Evolutionary conservation across 2,797 vertebrate genomes (phyloP).

Genomic region (Australoheros facetus): DNA sequence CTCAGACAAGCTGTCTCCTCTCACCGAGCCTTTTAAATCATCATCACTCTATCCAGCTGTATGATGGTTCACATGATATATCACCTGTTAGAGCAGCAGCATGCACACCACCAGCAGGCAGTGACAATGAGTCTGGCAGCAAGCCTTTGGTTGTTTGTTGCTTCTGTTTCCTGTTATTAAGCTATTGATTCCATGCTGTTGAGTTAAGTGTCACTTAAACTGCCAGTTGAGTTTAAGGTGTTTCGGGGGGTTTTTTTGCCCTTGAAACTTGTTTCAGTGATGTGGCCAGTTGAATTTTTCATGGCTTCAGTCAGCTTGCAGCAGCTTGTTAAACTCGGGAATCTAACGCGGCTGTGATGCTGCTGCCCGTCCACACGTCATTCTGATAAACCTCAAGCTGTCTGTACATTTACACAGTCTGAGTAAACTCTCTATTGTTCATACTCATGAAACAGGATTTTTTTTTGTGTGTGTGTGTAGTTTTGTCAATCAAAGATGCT

Average conservation of each 20-base stretch:
- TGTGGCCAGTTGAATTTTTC: slow-evolving; percentile 54
- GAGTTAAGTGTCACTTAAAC: slow-evolving; percentile 64
- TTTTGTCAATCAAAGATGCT: not conserved
- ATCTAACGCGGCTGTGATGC: slow-evolving; percentile 47
- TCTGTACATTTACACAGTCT: slow-evolving; percentile 37
- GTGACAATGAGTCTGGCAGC: slow-evolving; percentile 66
- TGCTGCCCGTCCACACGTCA: slow-evolving; percentile 52
- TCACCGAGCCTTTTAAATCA: slow-evolving; percentile 80
- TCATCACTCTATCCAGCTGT: slow-evolving; percentile 73
- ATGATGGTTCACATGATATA: slow-evolving; percentile 73
- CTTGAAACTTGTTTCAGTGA: slow-evolving; percentile 49
- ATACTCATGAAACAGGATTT: slow-evolving; percentile 6
- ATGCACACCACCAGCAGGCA: slow-evolving; percentile 47
- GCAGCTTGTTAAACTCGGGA: slow-evolving; percentile 63
- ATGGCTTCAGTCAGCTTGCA: slow-evolving; percentile 54
- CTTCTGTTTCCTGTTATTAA: slow-evolving; percentile 65
- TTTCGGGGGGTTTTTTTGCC: slow-evolving; percentile 40
- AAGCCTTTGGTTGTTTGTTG: slow-evolving; percentile 38
- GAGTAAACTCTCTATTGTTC: slow-evolving; percentile 35
- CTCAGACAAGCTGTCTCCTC: slow-evolving; percentile 77
- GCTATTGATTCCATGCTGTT: slow-evolving; percentile 49
- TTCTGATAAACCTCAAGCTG: slow-evolving; percentile 49
- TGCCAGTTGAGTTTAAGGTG: slow-evolving; percentile 43
- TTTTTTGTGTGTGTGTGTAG: not conserved
- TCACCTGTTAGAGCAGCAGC: slow-evolving; percentile 67